Conservation (phyloP, 2,888 invertebrate species). For the Caenorhabditis doughertyi region DNA sequence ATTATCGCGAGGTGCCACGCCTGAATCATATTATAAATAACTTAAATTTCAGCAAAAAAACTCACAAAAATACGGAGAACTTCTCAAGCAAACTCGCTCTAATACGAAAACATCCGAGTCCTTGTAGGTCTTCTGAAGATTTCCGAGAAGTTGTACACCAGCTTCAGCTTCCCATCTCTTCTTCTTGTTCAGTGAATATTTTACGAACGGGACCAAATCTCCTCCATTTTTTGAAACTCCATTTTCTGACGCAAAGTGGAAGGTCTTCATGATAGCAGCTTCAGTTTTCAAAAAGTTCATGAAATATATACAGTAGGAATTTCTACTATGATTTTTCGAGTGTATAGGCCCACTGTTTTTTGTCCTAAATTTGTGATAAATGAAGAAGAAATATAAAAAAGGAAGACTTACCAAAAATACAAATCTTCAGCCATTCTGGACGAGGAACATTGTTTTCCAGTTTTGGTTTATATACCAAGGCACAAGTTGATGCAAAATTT, state of each 20-base stretch:
- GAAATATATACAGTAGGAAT: not conserved
- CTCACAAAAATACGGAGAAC: constrained; percentile 12
- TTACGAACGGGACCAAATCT: constrained; percentile 7
- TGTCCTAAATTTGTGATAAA: not conserved
- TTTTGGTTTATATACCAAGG: too few relatives aligned
- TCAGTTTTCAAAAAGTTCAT: constrained; percentile 1
- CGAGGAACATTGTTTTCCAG: too few relatives aligned
- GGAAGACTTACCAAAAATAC: not conserved
- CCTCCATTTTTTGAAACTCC: not conserved
- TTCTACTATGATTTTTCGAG: not conserved
- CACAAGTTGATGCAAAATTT: not conserved
- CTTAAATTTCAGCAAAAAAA: not conserved
- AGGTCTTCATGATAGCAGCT: not conserved
- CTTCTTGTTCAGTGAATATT: constrained; percentile 18
- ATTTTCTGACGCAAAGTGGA: not conserved
- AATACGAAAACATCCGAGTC: not conserved
- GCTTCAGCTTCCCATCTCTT: constrained; percentile 1
- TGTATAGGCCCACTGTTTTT: not conserved
- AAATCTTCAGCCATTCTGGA: not conserved
- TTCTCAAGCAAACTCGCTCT: not conserved
- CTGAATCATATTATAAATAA: not conserved
- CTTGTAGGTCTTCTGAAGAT: not conserved
- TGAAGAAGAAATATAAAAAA: not conserved
- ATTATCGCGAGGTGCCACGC: not conserved
- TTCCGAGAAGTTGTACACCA: not conserved